Evolutionary conservation across 2,113 vertebrate species (phyloP), one percentile per base, ranked within the genome.

Genomic region (Periophthalmus modestus): DNA sequence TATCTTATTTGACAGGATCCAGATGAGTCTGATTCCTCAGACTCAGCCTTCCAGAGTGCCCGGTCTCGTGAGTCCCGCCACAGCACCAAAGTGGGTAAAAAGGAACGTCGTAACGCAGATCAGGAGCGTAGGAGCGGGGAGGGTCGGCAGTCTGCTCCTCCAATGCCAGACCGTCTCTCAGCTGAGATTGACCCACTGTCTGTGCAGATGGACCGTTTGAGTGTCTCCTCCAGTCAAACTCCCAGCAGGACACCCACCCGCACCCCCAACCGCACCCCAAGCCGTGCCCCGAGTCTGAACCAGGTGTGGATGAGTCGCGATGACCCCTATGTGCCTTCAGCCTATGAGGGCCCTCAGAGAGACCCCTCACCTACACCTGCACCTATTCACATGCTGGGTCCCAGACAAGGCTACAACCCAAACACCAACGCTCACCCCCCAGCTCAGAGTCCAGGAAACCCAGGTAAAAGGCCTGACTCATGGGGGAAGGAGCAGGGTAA

Each of bases 41-140:
- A 99, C 77, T 99, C 98, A 0, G 97, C 98, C 36, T 99, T 99
- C 88, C 98, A 99, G 87, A 99, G 96, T 0, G 98, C 96, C 0
- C 93, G 97, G 39, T 98, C 98, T 80, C 96, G 97, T 75, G 97
- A 99, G 76, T 97, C 97, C 1, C 95, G 95, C 15, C 97, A 96
- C 82, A 97, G 96, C 0, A 96, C 96, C 81, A 96, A 96, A 80
- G 95, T 97, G 0, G 96, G 96, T 80, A 97, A 96, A 87, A 97
- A 97, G 69, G 91, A 94, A 94, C 96, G 89, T 23, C 84, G 94
- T 93, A 90, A 92, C 88, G 65, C 75, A 74, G 1, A 92, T 63
- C 85, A 88, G 62, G 92, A 93, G 34, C 78, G 88, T 16, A 80
- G 92, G 63, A 91, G 73, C 69, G 79, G 73, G 0, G 86, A 91